These are phyloP conservation scores for Thomomys bottae DNA, from an alignment of 2,113 vertebrate species.

Conservation along the genomic window DNA sequence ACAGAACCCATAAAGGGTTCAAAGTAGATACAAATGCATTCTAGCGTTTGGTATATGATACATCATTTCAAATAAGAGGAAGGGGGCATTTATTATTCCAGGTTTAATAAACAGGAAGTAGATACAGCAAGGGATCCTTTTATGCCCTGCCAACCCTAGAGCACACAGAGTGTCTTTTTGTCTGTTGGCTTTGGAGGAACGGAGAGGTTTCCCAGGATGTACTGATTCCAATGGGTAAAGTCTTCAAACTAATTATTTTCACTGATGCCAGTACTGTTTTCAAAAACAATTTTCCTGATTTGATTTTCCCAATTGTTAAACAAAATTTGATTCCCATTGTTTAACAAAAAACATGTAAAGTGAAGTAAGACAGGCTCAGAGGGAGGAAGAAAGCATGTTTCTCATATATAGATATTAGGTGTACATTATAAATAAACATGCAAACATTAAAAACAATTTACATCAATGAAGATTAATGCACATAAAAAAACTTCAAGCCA, in stretches of 20 bases:
- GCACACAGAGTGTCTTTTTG: not conserved
- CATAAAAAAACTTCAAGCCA: slow-evolving; percentile 36
- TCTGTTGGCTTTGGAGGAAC: not conserved
- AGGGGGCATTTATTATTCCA: not conserved
- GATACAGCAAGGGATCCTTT: not conserved
- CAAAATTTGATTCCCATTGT: not conserved
- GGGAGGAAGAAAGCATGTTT: no score
- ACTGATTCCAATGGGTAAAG: not conserved
- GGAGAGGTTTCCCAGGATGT: not conserved
- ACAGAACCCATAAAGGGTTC: not conserved
- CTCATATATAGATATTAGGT: no score
- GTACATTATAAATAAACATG: no score
- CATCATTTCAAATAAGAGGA: slow-evolving; percentile 14
- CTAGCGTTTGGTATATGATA: not conserved
- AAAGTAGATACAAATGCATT: not conserved
- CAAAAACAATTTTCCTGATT: slow-evolving; percentile 24
- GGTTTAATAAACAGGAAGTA: not conserved
- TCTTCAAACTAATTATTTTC: not conserved
- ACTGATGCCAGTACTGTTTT: not conserved
- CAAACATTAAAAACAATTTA: not conserved
- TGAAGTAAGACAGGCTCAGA: no score
- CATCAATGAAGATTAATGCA: slow-evolving; percentile 20
- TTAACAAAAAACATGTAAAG: no score
- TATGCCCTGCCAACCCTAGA: not conserved
- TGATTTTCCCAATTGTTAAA: slow-evolving; percentile 10